Base-by-base conservation (phyloP, 2,888 invertebrate species). In the Drosophila nr. perissopoda region DNA sequence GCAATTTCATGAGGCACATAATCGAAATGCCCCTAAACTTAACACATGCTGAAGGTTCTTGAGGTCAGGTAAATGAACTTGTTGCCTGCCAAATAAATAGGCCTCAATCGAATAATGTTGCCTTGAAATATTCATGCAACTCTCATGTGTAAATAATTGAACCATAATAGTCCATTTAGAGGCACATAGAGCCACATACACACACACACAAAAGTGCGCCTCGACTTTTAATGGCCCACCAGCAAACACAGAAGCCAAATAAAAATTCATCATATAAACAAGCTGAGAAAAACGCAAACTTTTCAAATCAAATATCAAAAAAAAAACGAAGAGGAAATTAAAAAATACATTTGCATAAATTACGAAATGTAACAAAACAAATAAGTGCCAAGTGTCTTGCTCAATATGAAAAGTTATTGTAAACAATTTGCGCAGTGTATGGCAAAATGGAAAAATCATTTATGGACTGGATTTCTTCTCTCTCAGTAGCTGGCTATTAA, bases 41-140 rank as follows among this genome's bases (percentile, higher is more conserved):
- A 21, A 34, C 42, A 57, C 52, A 75, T 62, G 56, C 45, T 57
- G 53, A 42, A 54, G 62, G 52, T 61, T 67, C 57, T 38, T 29
- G 51, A 27, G 49, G 38, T 45, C 68, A 58, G 88, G 86, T 88
- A 83, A 85, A 80, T 70, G 88, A 84, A 88, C 88, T 88, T 70
- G 66, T 70, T 66, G 66, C 34, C 52, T 71, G 67, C 74, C 54
- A 76, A 85, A 53, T 57, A 76, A 85, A 56, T 77, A 59, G 69
- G 69, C 62, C 63, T 67, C 66, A 57, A 66, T 71, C 34, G 65
- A 53, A 45, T 10, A 51, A 42, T 56, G 64, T 69, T 45, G 73
- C 83, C 87, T 78, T 83, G 89, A 72, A 75, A 76, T 75, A 74
- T 75, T 68, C 70, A 76, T 81, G 70, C 70, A 86, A 83, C 70